phyloP scores from a whole-genome alignment of 2,113 vertebrate species.

The Neoarius graeffei region DNA sequence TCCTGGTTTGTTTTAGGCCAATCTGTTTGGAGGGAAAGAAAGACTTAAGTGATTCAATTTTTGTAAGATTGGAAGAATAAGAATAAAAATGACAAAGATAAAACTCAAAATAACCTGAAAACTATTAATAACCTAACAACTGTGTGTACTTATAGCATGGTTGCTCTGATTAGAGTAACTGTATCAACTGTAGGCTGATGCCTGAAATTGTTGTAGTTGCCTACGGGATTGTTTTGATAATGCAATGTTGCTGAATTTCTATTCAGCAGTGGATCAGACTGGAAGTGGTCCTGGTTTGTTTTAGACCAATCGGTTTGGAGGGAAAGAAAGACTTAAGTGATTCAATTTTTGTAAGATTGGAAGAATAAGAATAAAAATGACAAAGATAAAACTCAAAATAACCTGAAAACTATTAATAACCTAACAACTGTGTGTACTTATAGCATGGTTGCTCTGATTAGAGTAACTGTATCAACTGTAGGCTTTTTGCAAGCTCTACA shows the following conservation, averaged over 20 bases:
- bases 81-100: not conserved
- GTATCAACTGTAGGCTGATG: constrained; percentile 34
- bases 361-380: not conserved
- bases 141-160: not conserved
- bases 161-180: not conserved
- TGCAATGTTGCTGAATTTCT: constrained; percentile 60
- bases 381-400: not conserved
- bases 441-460: not conserved
- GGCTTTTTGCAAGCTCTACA: not conserved
- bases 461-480: not conserved
- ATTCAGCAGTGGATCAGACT: constrained; percentile 60
- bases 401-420: not conserved
- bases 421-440: not conserved
- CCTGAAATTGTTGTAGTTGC: constrained; percentile 67
- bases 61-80: not conserved
- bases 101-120: not conserved
- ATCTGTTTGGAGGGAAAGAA: not conserved
- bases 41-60: not conserved
- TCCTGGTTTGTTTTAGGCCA: constrained; percentile 47
- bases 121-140: not conserved
- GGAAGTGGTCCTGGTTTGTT: constrained; percentile 43
- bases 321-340: not conserved
- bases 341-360: not conserved
- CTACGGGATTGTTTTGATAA: constrained; percentile 69
- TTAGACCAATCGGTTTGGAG: constrained; percentile 34